Base-by-base conservation (phyloP, 2,888 invertebrate genomes). In the Drosophila sordidapex region DNA sequence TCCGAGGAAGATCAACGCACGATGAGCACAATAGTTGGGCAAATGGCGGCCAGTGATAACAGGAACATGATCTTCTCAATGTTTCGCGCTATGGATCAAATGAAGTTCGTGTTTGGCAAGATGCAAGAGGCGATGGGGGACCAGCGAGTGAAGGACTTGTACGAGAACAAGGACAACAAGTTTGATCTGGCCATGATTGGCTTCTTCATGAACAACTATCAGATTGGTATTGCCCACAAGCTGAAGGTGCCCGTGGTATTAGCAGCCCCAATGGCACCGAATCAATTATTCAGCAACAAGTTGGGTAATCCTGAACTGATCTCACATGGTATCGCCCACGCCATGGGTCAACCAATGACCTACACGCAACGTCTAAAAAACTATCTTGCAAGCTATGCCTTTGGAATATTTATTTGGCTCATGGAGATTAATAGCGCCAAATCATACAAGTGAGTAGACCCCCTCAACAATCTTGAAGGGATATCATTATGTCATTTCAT, bases 111-210 rank as follows among this genome's bases (percentile, higher is more conserved):
- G 46, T 72, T 86, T 18, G 60, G 77, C 1, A 81, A 83, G 59
- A 90, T 91, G 67, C 65, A 38, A 2, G 87, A 86, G 0, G 52
- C 75, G 0, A 25, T 91, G 18, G 68, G 66, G 13, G 76, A 91
- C 31, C 59, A 79, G 11, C 79, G 80, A 1, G 90, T 92, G 15
- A 83, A 77, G 8, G 67, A 75, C 4, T 69, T 92, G 0, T 91
- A 92, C 29, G 83, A 90, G 2, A 84, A 91, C 57, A 68, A 81
- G 0, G 84, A 71, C 38, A 90, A 85, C 10, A 84, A 90, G 29
- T 86, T 86, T 33, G 93, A 93, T 77, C 76, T 93, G 46, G 87
- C 91, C 2, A 74, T 93, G 4, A 13, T 90, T 10, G 93, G 92
- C 0, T 91, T 67, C 69, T 91, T 92, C 38, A 62, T 92, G 49